These are phyloP conservation scores for Chironomus tepperi DNA, from an alignment of 1,140 invertebrate genomes.

Conservation along the genomic window DNA sequence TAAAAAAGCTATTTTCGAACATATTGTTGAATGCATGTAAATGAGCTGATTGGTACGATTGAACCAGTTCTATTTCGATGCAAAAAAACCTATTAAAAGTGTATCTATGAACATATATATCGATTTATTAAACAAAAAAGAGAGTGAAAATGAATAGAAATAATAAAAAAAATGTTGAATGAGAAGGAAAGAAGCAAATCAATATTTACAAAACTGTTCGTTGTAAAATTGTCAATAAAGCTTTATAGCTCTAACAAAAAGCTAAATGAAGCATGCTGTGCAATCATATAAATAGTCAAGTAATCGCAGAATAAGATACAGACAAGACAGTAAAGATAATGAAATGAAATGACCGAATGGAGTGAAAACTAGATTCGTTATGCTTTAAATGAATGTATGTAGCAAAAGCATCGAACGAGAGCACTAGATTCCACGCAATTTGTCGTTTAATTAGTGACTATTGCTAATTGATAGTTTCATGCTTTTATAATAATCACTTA, in stretches of 20 bases:
- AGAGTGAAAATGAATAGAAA: not conserved
- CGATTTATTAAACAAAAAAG: no score
- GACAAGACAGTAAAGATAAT: not conserved
- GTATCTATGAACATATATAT: no score
- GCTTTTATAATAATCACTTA: not conserved
- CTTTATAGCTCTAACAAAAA: not conserved
- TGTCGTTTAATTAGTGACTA: not conserved
- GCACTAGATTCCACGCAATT: conserved; percentile 11
- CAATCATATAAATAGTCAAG: not conserved
- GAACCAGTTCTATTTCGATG: not conserved
- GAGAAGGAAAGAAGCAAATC: not conserved
- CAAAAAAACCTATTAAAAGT: not conserved
- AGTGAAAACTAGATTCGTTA: conserved; percentile 2
- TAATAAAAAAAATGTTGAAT: no score
- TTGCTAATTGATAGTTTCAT: conserved; percentile 9
- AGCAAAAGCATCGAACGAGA: not conserved
- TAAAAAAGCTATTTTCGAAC: not conserved
- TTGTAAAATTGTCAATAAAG: not conserved
- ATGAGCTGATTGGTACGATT: no score
- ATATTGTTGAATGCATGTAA: not conserved
- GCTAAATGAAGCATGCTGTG: not conserved
- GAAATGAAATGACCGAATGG: not conserved
- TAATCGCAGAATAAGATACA: not conserved
- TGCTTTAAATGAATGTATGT: not conserved
- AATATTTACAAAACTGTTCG: not conserved